Conservation (phyloP, 2,797 vertebrate genomes). For the Champsocephalus esox region DNA sequence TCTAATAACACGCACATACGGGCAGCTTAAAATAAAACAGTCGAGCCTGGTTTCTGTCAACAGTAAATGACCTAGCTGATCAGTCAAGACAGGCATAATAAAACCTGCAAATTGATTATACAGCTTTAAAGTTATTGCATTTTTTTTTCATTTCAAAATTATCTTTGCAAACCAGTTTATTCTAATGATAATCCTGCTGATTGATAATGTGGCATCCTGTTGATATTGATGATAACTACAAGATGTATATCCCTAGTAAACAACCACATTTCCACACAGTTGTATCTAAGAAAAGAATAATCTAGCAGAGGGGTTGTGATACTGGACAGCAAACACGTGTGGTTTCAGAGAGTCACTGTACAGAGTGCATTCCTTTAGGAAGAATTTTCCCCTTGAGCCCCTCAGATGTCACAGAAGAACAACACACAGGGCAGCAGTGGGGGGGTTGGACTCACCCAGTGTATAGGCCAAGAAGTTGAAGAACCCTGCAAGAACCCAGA, state of each 20-base stretch:
- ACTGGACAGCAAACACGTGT: background rate
- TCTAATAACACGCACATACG: too few species aligned
- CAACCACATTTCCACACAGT: background rate
- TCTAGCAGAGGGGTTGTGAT: background rate
- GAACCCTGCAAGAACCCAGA: slow-evolving; percentile 94
- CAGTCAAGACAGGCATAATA: too few species aligned
- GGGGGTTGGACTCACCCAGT: slow-evolving; percentile 88
- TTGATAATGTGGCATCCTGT: background rate
- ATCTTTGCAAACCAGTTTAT: background rate
- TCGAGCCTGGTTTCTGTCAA: background rate
- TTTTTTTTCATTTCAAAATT: background rate
- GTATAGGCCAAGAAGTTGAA: slow-evolving; percentile 98
- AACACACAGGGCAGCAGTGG: slow-evolving; percentile 14
- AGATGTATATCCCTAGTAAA: too few species aligned
- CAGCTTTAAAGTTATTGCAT: too few species aligned
- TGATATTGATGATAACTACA: background rate
- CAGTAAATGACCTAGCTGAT: background rate
- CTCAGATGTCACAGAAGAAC: slow-evolving; percentile 19
- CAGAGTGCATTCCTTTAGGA: slow-evolving; percentile 14
- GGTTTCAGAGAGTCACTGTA: background rate
- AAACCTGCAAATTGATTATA: too few species aligned
- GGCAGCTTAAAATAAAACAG: background rate
- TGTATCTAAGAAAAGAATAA: background rate
- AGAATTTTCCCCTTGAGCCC: slow-evolving; percentile 7
- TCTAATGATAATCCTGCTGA: background rate